A percentile compares a stretch with the other conserved stretches of the same genome.
phyloP scores from a whole-genome alignment of 2,113 vertebrate species.

The Rhombomys opimus region DNA sequence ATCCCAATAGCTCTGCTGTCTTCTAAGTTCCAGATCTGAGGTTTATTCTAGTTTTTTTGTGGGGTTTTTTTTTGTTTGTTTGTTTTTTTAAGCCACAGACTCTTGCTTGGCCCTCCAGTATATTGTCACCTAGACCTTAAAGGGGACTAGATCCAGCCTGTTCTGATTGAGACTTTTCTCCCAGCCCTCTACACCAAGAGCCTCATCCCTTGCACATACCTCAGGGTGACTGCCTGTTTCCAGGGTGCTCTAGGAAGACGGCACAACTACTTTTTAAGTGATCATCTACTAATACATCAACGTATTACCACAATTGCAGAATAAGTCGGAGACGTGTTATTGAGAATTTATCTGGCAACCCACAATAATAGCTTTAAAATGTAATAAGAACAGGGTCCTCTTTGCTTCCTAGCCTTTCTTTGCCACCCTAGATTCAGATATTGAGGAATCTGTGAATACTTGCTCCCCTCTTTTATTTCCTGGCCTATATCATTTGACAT shows the following conservation, averaged over 20 bases:
- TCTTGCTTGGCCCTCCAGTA: background rate
- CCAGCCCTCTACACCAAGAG: background rate
- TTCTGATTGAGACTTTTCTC: background rate
- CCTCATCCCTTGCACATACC: background rate
- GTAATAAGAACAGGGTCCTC: background rate
- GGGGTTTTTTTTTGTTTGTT: background rate
- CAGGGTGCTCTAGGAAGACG: background rate
- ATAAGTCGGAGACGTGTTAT: background rate
- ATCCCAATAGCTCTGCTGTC: background rate
- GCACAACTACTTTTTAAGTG: background rate
- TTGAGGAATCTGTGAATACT: slow-evolving; percentile 1
- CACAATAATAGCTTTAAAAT: slow-evolving; percentile 1
- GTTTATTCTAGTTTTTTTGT: background rate
- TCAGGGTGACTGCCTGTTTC: background rate
- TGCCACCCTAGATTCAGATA: background rate
- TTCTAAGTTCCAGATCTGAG: background rate
- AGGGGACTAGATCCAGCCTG: background rate
- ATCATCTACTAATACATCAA: background rate
- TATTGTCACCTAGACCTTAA: background rate
- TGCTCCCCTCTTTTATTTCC: background rate
- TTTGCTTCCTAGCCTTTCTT: background rate
- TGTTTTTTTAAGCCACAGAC: background rate
- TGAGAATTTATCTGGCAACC: slow-evolving; percentile 7
- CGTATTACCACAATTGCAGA: background rate
- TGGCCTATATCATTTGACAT: background rate